These are phyloP conservation scores for Cartodere bifasciata DNA, from an alignment of 2,888 invertebrate species.

Conservation along the genomic window DNA sequence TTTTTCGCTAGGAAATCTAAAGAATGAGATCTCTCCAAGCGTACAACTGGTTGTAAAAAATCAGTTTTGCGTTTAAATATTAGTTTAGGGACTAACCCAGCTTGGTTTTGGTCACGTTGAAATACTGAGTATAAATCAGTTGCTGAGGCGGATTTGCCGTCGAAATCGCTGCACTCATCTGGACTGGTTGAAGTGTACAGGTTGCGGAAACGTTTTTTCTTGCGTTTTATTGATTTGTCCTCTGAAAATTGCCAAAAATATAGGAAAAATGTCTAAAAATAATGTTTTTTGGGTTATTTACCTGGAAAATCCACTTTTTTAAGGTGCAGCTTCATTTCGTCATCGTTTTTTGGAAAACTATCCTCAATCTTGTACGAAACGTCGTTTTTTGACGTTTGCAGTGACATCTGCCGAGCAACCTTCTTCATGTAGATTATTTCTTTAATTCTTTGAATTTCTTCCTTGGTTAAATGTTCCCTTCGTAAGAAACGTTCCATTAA, in stretches of 20 bases:
- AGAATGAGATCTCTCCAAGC: constrained; percentile 21
- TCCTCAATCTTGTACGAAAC: constrained; percentile 1
- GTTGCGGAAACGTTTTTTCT: constrained; percentile 21
- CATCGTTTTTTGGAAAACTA: constrained; percentile 12
- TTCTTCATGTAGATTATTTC: constrained; percentile 25
- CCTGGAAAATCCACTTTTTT: constrained; percentile 7
- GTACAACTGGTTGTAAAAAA: constrained; percentile 21
- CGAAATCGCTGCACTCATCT: constrained; percentile 13
- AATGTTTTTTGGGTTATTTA: too few relatives aligned
- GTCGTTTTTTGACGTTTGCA: constrained; percentile 1
- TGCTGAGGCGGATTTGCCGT: constrained; percentile 16
- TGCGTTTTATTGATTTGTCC: constrained; percentile 19
- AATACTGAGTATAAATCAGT: constrained; percentile 27
- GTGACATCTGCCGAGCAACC: constrained; percentile 16
- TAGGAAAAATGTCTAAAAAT: too few relatives aligned
- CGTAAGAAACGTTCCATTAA: constrained; percentile 22
- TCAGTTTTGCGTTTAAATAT: constrained; percentile 25
- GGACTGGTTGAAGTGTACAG: constrained; percentile 15
- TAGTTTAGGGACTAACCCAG: constrained; percentile 25
- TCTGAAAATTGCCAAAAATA: too few relatives aligned
- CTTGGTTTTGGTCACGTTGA: constrained; percentile 17
- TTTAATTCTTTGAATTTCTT: constrained; percentile 23
- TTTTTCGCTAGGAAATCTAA: constrained; percentile 18
- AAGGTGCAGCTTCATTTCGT: constrained; percentile 17
- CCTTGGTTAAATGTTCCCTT: constrained; percentile 20